These are phyloP conservation scores for Lamellibrachia satsuma DNA, from an alignment of 2,888 invertebrate genomes.

Conservation along the genomic window DNA sequence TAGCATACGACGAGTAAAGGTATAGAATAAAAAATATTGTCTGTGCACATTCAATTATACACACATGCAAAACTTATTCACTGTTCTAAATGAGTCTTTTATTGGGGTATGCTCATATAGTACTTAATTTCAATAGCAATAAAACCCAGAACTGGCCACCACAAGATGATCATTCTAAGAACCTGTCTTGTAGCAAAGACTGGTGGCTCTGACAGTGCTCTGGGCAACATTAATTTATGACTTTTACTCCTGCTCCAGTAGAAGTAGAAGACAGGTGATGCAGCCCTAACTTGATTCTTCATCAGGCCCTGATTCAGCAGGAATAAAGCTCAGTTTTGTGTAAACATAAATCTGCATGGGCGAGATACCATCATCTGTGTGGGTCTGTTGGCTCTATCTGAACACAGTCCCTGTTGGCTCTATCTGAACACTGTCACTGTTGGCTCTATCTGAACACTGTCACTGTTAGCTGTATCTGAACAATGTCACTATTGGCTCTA, in stretches of 20 bases:
- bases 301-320: background rate
- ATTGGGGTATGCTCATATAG: background rate
- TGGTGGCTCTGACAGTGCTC: too few relatives aligned
- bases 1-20: too few relatives aligned
- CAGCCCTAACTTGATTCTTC: background rate
- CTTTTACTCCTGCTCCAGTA: background rate
- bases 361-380: background rate
- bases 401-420: background rate
- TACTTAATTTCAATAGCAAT: background rate
- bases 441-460: background rate
- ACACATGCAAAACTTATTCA: too few relatives aligned
- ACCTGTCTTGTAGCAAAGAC: conserved; percentile 3
- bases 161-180: background rate
- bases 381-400: background rate
- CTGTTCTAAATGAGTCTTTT: too few relatives aligned
- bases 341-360: background rate
- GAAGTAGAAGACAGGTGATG: background rate
- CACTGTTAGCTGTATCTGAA: background rate
- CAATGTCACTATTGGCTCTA: too few relatives aligned
- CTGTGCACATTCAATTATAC: too few relatives aligned
- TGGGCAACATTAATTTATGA: background rate
- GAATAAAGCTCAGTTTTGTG: background rate
- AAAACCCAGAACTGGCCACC: background rate
- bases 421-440: background rate
- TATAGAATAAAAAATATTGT: too few relatives aligned